phyloP scores from a whole-genome alignment of 2,797 vertebrate species.

The Apogon hyalosoma region DNA sequence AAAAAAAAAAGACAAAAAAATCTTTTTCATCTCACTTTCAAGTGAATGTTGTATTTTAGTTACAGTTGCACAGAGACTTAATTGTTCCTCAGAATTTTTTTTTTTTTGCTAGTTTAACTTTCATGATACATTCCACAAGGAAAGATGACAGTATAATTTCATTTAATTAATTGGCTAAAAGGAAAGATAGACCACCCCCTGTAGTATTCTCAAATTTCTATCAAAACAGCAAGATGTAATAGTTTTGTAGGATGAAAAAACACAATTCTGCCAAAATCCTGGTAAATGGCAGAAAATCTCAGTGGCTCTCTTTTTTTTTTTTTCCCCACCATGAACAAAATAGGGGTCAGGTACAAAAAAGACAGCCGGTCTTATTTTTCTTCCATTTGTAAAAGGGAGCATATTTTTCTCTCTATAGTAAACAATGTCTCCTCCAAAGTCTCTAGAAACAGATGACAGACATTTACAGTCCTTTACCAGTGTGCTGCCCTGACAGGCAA shows the following conservation, averaged over 20 bases:
- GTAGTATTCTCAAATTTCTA: not conserved
- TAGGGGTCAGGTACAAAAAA: not conserved
- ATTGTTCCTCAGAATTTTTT: no score
- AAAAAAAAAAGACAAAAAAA: no score
- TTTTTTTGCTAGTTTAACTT: no score
- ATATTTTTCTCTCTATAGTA: conserved; percentile 4
- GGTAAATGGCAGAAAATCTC: not conserved
- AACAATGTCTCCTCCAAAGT: conserved; percentile 25
- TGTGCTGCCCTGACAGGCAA: conserved; percentile 34
- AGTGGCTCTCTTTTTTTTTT: not conserved
- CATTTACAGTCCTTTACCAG: conserved; percentile 59
- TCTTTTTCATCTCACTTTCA: no score
- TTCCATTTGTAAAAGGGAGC: not conserved
- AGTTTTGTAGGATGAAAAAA: not conserved
- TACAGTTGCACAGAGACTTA: no score
- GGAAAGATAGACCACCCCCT: not conserved
- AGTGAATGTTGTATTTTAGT: no score
- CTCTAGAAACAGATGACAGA: conserved; percentile 52
- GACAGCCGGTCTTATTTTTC: not conserved
- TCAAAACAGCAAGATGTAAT: not conserved
- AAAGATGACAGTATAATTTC: not conserved
- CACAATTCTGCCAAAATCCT: not conserved
- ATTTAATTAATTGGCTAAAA: not conserved
- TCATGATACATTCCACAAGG: no score
- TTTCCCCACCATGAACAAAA: conserved; percentile 6